Base-by-base conservation (phyloP, 2,113 vertebrate genomes). In the Oryzias melastigma region DNA sequence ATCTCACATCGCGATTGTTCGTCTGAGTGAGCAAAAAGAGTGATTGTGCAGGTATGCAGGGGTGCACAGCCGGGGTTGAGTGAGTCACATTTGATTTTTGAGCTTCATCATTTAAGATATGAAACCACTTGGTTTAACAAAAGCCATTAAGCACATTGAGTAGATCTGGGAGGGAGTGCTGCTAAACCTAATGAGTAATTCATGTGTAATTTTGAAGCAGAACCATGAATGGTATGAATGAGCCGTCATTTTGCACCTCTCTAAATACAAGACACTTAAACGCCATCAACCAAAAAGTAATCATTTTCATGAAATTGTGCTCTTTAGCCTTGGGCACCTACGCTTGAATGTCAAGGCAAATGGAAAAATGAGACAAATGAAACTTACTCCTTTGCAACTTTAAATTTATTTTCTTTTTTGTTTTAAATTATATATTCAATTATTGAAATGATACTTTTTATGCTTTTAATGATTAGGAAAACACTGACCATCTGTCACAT, bases 111-210 rank as follows among this genome's bases (percentile, higher is more conserved):
- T 65, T 79, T 63, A 45, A n/a, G 40, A 40, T 5, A 61, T 63
- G 17, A 77, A 68, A 54, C 54, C 50, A 77, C 73, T 77, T 58
- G 47, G 73, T 46, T 47, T 47, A 58, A 64, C 20, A 14, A 19
- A 68, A 58, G 17, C 49, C 50, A 65, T 85, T 75, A 47, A 61
- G 57, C 45, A 65, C 20, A 78, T 48, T 62, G 40, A 59, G 53
- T 42, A 51, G 52, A 73, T 76, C 40, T 66, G 55, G 67, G 56
- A 77, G 56, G 80, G 73, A 77, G 67, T 58, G 48, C 73, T 46
- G 29, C 70, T 55, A 70, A 56, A 62, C 17, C 20, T 65, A 78
- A 78, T 65, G 50, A 50, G 60, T 62, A 81, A 77, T 79, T 77
- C 71, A 64, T 55, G 60, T 60, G 58, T 68, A 24, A 69, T 75